These are phyloP conservation scores for Lagocephalus sceleratus DNA, from an alignment of 2,797 vertebrate genomes.

Conservation along the genomic window DNA sequence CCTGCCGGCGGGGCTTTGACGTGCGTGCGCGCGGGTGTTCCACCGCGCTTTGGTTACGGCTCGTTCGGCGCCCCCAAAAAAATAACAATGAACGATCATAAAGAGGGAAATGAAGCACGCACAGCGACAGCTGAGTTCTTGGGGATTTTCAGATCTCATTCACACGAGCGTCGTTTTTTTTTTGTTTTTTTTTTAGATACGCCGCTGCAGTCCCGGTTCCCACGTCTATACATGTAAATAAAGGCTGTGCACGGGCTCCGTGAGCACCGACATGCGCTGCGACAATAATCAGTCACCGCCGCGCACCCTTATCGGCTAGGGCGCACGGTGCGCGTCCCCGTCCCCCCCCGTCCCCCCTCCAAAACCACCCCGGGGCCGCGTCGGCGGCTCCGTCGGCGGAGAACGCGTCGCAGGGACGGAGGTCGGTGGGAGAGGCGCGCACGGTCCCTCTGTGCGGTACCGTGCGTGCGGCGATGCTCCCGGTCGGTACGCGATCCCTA, in stretches of 20 bases:
- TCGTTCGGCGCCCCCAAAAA: slow-evolving; percentile 10
- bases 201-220: slow-evolving; percentile 35
- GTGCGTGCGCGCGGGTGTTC: slow-evolving; percentile 40
- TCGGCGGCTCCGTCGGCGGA: slow-evolving; percentile 6
- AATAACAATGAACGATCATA: too few relatives aligned
- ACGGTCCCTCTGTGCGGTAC: slow-evolving; percentile 65
- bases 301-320: slow-evolving; percentile 2
- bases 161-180: slow-evolving; percentile 23
- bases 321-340: too few relatives aligned
- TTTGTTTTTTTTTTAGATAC: neutral
- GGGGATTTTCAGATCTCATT: slow-evolving; percentile 16
- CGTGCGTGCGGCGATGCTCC: slow-evolving; percentile 70
- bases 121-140: slow-evolving; percentile 34
- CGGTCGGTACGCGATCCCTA: slow-evolving; percentile 71
- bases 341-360: too few relatives aligned
- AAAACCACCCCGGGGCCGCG: too few relatives aligned
- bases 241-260: slow-evolving; percentile 35
- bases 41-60: slow-evolving; percentile 39
- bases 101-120: slow-evolving; percentile 5
- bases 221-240: neutral
- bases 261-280: slow-evolving; percentile 61
- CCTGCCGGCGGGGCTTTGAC: slow-evolving; percentile 1
- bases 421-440: slow-evolving; percentile 9
- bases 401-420: slow-evolving; percentile 39
- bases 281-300: slow-evolving; percentile 57